phyloP scores from a whole-genome alignment of 2,797 vertebrate genomes.

The Lacerta viridis region DNA sequence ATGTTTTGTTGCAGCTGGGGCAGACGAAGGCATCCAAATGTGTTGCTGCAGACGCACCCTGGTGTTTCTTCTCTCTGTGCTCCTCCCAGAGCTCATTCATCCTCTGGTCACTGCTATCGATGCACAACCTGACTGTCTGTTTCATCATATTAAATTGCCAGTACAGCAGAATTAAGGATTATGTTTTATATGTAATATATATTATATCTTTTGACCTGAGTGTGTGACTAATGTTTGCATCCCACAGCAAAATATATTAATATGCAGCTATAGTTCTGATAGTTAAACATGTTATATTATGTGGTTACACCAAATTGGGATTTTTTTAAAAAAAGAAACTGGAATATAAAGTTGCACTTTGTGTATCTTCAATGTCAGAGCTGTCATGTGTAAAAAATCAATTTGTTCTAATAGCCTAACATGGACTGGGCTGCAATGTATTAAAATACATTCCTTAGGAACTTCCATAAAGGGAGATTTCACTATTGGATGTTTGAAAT shows the following conservation, averaged over 20 bases:
- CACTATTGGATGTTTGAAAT: not conserved
- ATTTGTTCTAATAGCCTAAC: not conserved
- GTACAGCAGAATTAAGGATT: not conserved
- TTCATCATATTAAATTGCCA: not conserved
- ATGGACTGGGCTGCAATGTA: not conserved
- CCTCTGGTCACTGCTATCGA: no score
- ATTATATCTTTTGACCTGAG: not conserved
- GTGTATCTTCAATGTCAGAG: not conserved
- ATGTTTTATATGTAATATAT: not conserved
- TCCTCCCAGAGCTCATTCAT: no score
- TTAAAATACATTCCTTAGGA: not conserved
- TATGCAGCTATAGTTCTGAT: not conserved
- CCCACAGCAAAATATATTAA: not conserved
- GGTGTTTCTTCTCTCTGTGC: no score
- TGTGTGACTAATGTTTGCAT: not conserved
- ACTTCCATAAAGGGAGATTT: not conserved
- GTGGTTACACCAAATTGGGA: not conserved
- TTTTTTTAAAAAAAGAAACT: not conserved
- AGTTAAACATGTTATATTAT: not conserved
- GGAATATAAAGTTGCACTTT: not conserved
- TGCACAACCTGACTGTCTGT: no score
- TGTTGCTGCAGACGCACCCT: no score
- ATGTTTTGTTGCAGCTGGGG: no score
- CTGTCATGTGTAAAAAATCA: not conserved
- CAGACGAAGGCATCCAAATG: no score